Percentiles rank a stretch among this genome's conserved stretches.
Conservation (phyloP, 2,113 vertebrate species). For the Syngnathoides biaculeatus region DNA sequence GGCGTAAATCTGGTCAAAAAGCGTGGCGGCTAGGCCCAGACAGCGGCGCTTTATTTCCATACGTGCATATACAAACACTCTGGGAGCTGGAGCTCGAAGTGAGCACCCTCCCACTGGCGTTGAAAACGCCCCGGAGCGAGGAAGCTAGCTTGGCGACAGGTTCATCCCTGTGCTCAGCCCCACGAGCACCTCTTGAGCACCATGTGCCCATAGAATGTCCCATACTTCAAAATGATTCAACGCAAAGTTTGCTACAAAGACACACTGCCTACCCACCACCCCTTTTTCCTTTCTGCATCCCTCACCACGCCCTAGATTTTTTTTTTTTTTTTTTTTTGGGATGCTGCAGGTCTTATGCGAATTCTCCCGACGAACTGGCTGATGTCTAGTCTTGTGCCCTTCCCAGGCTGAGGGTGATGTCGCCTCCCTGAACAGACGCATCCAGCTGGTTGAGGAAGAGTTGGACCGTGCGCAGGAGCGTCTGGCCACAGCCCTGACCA, state of each 20-base stretch:
- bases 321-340: background rate
- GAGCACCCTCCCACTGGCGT: background rate
- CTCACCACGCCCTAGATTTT: background rate
- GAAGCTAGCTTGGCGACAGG: background rate
- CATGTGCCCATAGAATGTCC: background rate
- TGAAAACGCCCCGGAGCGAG: background rate
- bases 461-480: slow-evolving; percentile 97
- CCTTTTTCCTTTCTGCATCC: slow-evolving; percentile 1
- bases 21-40: slow-evolving; percentile 51
- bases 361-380: background rate
- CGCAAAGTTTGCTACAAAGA: background rate
- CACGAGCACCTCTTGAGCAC: background rate
- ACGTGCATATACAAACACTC: background rate
- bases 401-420: slow-evolving; percentile 92
- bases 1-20: slow-evolving; percentile 59
- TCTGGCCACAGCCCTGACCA: slow-evolving; percentile 93
- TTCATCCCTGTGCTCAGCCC: background rate
- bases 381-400: slow-evolving; percentile 12
- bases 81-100: slow-evolving; percentile 1
- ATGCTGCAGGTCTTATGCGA: background rate
- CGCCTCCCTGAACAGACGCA: slow-evolving; percentile 96
- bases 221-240: background rate
- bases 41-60: background rate
- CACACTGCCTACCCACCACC: background rate
- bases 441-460: slow-evolving; percentile 99